A percentile compares a stretch with the other conserved stretches of the same genome.
These are phyloP conservation scores for Acanthopagrus latus DNA, from an alignment of 2,797 vertebrate genomes.

Conservation along the genomic window DNA sequence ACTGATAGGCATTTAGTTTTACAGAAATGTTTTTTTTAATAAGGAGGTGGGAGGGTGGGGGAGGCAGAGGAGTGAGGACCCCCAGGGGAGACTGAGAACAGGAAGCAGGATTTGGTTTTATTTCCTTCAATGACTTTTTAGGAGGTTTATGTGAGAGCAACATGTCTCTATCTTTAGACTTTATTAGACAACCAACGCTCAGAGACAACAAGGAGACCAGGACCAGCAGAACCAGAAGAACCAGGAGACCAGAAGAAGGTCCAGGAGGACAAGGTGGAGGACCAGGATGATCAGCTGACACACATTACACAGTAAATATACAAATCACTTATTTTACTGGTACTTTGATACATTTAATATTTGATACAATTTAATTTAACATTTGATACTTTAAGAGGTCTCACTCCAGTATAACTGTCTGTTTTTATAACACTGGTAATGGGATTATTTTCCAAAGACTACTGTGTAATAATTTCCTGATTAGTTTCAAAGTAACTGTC, in stretches of 20 bases:
- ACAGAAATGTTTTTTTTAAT: conserved; percentile 17
- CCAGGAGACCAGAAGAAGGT: background rate
- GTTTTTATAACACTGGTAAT: too few relatives aligned
- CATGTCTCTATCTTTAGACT: conserved; percentile 8
- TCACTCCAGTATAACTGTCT: too few relatives aligned
- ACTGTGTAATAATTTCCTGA: too few relatives aligned
- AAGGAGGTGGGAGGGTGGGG: background rate
- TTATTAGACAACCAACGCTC: background rate
- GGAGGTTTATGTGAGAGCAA: background rate
- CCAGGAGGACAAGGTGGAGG: background rate
- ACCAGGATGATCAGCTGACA: too few relatives aligned
- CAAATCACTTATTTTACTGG: too few relatives aligned
- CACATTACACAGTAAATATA: too few relatives aligned
- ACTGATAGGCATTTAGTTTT: conserved; percentile 50
- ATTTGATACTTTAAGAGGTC: too few relatives aligned
- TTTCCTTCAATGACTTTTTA: conserved; percentile 20
- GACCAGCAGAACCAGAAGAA: background rate
- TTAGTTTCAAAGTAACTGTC: too few relatives aligned
- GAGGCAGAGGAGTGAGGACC: background rate
- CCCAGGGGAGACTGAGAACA: background rate
- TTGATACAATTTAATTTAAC: too few relatives aligned
- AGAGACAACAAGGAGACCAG: too few relatives aligned
- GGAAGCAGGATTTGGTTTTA: background rate
- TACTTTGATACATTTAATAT: too few relatives aligned
- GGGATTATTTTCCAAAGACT: too few relatives aligned